A percentile compares a stretch with the other conserved stretches of the same genome.
phyloP scores from a whole-genome alignment of 2,797 vertebrate genomes.

The Peromyscus eremicus region DNA sequence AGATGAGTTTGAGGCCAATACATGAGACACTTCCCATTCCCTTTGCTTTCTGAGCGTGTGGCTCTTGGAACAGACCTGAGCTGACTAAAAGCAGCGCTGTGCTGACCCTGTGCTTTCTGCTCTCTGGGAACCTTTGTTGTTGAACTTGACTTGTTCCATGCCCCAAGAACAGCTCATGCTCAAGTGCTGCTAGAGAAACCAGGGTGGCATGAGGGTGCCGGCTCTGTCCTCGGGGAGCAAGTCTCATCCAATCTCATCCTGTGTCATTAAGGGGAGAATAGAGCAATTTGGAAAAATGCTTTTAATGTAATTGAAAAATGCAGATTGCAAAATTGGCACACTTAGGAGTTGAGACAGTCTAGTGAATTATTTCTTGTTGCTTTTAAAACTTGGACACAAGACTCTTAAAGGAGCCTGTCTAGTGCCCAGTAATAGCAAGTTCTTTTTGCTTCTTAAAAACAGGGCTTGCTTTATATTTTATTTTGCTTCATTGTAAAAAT shows the following conservation, averaged over 20 bases:
- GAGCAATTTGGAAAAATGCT: conserved; percentile 79
- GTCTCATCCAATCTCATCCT: conserved; percentile 10
- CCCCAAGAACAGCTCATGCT: not conserved
- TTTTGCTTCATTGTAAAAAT: conserved; percentile 37
- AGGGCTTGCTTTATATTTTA: conserved; percentile 23
- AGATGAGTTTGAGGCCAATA: conserved; percentile 41
- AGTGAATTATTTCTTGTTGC: conserved; percentile 73
- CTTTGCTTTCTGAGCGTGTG: not conserved
- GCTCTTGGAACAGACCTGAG: not conserved
- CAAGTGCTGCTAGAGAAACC: accelerated
- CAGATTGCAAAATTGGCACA: conserved; percentile 77
- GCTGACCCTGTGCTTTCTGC: conserved; percentile 3
- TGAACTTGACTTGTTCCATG: not conserved
- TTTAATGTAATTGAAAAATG: conserved; percentile 83
- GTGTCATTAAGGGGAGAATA: conserved; percentile 66
- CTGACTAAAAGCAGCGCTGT: not conserved
- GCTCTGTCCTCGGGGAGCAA: not conserved
- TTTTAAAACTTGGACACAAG: conserved; percentile 75
- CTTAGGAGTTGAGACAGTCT: conserved; percentile 62
- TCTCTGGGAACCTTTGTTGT: not conserved
- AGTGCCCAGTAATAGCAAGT: not conserved
- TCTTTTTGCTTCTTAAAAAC: not conserved
- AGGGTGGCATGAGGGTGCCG: conserved; percentile 1
- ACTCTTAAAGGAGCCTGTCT: conserved; percentile 3
- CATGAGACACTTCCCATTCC: not conserved